A percentile compares a stretch with the other conserved stretches of the same genome.
These are phyloP conservation scores for Dermochelys coriacea DNA, from an alignment of 2,797 vertebrate genomes.

Conservation along the genomic window DNA sequence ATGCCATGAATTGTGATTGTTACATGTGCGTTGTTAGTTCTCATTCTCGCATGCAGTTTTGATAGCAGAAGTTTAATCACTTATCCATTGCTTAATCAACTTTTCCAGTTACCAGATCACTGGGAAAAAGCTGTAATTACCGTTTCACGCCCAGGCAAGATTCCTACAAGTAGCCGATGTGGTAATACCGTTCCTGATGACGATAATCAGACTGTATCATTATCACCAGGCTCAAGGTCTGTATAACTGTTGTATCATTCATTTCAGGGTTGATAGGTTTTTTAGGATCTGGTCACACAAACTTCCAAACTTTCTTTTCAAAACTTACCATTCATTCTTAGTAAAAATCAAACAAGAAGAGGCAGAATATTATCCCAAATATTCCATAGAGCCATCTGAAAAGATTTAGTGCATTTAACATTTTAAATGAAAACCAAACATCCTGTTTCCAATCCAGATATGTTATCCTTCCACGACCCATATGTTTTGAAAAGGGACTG, in stretches of 20 bases:
- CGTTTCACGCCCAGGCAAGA: slow-evolving; percentile 87
- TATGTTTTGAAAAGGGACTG: slow-evolving; percentile 93
- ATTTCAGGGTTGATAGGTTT: slow-evolving; percentile 25
- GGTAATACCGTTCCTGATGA: slow-evolving; percentile 95
- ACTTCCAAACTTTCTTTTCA: not conserved
- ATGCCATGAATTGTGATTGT: not conserved
- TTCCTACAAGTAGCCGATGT: slow-evolving; percentile 91
- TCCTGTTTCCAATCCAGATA: slow-evolving; percentile 81
- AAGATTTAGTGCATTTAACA: accelerated
- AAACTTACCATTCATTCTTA: not conserved
- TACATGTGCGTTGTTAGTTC: not conserved
- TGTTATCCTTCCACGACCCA: slow-evolving; percentile 87
- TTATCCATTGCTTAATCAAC: not conserved
- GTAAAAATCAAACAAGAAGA: not conserved
- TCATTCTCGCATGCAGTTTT: not conserved
- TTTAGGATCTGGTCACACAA: not conserved
- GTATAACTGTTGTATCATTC: not conserved
- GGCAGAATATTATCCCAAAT: not conserved
- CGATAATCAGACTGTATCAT: slow-evolving; percentile 92
- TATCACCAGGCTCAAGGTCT: slow-evolving; percentile 94
- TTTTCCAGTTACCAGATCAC: slow-evolving; percentile 90
- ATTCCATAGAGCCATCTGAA: slow-evolving; percentile 45
- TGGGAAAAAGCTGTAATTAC: slow-evolving; percentile 96
- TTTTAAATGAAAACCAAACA: slow-evolving; percentile 31
- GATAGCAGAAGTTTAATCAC: not conserved